Evolutionary conservation across 2,113 vertebrate species (phyloP).

Genomic region (Pheucticus melanocephalus): DNA sequence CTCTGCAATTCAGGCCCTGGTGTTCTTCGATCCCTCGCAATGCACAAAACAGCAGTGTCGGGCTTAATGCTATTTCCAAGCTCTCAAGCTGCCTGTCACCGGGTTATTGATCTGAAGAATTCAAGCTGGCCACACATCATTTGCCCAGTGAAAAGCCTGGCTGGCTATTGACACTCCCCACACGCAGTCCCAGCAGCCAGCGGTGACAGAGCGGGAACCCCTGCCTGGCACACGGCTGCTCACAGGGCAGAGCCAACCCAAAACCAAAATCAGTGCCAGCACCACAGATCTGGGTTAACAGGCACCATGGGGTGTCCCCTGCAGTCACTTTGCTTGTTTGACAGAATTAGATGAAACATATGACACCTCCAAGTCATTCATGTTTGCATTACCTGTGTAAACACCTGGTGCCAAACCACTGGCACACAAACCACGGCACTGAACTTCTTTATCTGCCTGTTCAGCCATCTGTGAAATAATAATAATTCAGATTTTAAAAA

Average conservation of each 20-base stretch:
- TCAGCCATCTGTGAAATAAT: not conserved
- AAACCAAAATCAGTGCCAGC: not conserved
- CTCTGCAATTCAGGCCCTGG: not conserved
- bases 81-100: not conserved
- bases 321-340: not conserved
- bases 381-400: fast-evolving
- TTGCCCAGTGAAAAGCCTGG: not conserved
- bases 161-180: fast-evolving
- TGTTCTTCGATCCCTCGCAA: not conserved
- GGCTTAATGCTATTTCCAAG: not conserved
- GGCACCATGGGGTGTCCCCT: fast-evolving
- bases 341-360: not conserved
- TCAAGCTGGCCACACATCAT: not conserved
- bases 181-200: not conserved
- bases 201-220: fast-evolving
- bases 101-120: not conserved
- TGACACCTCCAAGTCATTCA: fast-evolving
- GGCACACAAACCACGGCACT: fast-evolving
- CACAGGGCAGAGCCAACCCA: no score
- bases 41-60: not conserved
- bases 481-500: not conserved
- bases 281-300: not conserved
- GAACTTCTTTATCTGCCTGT: not conserved
- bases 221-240: fast-evolving
- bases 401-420: not conserved